phyloP scores from a whole-genome alignment of 2,888 invertebrate species.

The Periphyllus acericola region DNA sequence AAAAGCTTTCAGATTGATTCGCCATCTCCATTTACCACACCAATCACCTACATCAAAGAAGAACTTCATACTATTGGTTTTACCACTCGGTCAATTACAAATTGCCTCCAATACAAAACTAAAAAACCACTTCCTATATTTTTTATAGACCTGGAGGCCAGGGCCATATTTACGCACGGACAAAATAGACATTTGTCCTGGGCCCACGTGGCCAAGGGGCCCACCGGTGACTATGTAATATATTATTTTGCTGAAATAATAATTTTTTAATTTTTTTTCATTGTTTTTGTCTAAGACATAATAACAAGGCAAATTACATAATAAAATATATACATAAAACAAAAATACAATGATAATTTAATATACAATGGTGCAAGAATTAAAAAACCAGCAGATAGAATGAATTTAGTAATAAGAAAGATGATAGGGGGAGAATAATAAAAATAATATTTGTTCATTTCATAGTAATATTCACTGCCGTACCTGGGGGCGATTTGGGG shows the following conservation, averaged over 20 bases:
- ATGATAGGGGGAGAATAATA: too few species aligned
- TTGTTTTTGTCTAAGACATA: constrained; percentile 16
- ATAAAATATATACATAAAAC: constrained; percentile 22
- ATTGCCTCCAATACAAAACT: too few species aligned
- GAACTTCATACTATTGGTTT: too few species aligned
- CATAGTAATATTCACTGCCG: too few species aligned
- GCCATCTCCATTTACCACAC: too few species aligned
- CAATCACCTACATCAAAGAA: too few species aligned
- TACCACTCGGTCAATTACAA: too few species aligned
- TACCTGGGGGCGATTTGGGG: too few species aligned
- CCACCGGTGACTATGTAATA: constrained; percentile 8
- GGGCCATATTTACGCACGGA: constrained; percentile 22
- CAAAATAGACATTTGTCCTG: constrained; percentile 22
- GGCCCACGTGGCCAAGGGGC: constrained; percentile 16
- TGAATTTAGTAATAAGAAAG: constrained; percentile 7
- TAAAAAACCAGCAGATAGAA: constrained; percentile 16
- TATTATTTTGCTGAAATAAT: constrained; percentile 8
- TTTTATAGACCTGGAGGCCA: too few species aligned
- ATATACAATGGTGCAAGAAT: constrained; percentile 16
- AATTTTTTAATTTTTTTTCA: background rate
- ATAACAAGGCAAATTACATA: constrained; percentile 16
- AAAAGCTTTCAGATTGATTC: too few species aligned
- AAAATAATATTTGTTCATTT: too few species aligned
- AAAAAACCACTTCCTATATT: too few species aligned
- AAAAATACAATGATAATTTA: constrained; percentile 14